A percentile compares a stretch with the other conserved stretches of the same genome.
Conservation (phyloP, 1,140 invertebrate species). For the Riptortus pedestris region DNA sequence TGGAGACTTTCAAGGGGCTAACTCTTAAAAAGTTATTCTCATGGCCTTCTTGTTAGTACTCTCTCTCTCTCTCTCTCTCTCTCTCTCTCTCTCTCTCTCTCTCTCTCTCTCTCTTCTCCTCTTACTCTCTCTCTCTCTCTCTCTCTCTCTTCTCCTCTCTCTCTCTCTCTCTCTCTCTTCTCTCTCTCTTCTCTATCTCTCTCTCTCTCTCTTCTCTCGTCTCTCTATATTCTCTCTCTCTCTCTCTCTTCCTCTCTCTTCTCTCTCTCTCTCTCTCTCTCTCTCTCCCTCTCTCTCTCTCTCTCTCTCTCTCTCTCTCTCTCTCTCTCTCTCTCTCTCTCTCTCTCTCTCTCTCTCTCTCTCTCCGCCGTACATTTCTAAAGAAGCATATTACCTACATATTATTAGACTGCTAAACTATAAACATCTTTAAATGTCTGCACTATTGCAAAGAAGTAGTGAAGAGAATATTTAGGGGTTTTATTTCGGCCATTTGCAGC, state of each 20-base stretch:
- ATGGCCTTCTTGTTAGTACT: neutral
- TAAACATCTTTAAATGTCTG: too few species aligned
- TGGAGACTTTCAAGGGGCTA: too few species aligned
- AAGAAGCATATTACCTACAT: too few species aligned
- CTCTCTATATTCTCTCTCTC: constrained; percentile 6
- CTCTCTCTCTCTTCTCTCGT: neutral
- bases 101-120: neutral
- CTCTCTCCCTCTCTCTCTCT: constrained; percentile 22
- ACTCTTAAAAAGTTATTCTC: too few species aligned
- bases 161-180: constrained; percentile 12
- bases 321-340: constrained; percentile 23
- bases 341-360: constrained; percentile 19
- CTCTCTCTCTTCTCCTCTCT: constrained; percentile 13
- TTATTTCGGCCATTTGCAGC: too few species aligned
- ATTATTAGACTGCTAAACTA: too few species aligned
- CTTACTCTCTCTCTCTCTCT: neutral
- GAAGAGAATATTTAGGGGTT: too few species aligned
- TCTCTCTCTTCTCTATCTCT: neutral
- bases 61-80: neutral
- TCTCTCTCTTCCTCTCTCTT: constrained; percentile 16
- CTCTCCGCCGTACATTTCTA: neutral
- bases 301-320: constrained; percentile 23
- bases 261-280: constrained; percentile 22
- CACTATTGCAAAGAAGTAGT: too few species aligned
- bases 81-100: neutral